Percentiles rank a stretch among this genome's conserved stretches.
Evolutionary conservation across 2,113 vertebrate genomes (phyloP).

Genomic region (Ptyas mucosa): DNA sequence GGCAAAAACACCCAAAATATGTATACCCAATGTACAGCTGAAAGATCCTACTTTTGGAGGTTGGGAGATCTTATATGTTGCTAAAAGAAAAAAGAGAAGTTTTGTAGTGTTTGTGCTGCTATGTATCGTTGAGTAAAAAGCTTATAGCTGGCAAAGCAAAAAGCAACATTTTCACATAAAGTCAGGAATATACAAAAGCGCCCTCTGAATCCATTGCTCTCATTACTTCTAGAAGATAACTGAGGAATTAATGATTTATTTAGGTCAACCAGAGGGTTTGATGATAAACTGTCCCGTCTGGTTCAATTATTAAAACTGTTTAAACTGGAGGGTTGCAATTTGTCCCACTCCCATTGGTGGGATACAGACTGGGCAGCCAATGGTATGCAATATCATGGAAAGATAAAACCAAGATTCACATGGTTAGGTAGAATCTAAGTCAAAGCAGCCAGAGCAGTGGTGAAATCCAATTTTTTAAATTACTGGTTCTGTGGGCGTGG

Average conservation of each 20-base stretch:
- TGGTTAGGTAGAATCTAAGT: not conserved
- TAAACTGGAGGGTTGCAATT: not conserved
- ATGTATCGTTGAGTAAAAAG: constrained; percentile 2
- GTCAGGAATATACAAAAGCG: not conserved
- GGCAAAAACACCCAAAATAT: not conserved
- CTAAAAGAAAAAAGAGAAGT: constrained; percentile 10
- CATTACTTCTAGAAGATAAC: not conserved
- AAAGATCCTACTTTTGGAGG: not conserved
- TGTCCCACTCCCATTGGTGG: not conserved
- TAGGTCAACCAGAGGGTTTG: not conserved
- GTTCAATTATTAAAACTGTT: not conserved
- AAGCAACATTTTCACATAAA: not conserved
- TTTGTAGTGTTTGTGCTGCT: not conserved
- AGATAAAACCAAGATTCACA: not conserved
- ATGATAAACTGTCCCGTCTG: not conserved
- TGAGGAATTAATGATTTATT: not conserved
- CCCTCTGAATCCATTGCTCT: not conserved
- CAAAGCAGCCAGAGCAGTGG: not conserved
- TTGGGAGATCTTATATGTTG: not conserved
- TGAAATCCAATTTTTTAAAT: too few relatives aligned
- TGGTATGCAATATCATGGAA: not conserved
- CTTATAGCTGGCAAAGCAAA: not conserved
- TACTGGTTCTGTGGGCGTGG: too few relatives aligned
- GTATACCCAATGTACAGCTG: not conserved
- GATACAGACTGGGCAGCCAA: not conserved